These are phyloP conservation scores for Acanthosepion esculentum DNA, from an alignment of 2,888 invertebrate genomes.

Conservation along the genomic window DNA sequence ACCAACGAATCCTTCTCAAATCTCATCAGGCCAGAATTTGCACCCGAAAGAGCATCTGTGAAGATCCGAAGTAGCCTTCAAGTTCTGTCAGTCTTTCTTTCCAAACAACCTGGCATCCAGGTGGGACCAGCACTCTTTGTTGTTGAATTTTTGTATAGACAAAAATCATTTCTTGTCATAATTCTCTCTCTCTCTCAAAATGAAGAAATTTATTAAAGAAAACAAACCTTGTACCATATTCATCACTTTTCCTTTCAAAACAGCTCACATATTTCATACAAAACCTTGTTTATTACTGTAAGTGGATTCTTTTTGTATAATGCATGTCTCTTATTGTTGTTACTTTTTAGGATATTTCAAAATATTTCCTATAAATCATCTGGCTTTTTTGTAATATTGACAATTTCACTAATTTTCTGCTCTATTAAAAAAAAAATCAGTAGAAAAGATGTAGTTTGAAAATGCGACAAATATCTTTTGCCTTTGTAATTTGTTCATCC, in stretches of 20 bases:
- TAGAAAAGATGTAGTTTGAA: background rate
- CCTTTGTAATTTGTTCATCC: background rate
- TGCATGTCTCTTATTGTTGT: background rate
- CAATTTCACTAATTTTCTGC: background rate
- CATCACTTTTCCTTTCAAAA: too few species aligned
- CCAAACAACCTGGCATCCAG: slow-evolving; percentile 73
- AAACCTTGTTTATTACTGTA: background rate
- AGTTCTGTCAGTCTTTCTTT: slow-evolving; percentile 71
- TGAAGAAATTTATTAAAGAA: background rate
- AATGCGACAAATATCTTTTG: background rate
- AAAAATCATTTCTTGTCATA: background rate
- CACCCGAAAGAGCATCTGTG: slow-evolving; percentile 76
- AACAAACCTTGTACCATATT: too few species aligned
- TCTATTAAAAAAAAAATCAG: background rate
- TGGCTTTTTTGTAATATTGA: background rate
- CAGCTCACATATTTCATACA: background rate
- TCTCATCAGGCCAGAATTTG: slow-evolving; percentile 74
- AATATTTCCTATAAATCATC: too few species aligned
- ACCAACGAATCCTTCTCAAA: slow-evolving; percentile 75
- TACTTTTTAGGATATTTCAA: too few species aligned
- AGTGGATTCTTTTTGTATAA: background rate
- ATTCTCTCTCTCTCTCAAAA: background rate
- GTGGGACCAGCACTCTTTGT: slow-evolving; percentile 59
- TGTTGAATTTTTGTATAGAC: background rate
- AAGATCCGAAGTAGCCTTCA: slow-evolving; percentile 72